Percentiles rank a stretch among this genome's conserved stretches.
Conservation (phyloP, 2,797 vertebrate genomes). For the Danio aesculapii region DNA sequence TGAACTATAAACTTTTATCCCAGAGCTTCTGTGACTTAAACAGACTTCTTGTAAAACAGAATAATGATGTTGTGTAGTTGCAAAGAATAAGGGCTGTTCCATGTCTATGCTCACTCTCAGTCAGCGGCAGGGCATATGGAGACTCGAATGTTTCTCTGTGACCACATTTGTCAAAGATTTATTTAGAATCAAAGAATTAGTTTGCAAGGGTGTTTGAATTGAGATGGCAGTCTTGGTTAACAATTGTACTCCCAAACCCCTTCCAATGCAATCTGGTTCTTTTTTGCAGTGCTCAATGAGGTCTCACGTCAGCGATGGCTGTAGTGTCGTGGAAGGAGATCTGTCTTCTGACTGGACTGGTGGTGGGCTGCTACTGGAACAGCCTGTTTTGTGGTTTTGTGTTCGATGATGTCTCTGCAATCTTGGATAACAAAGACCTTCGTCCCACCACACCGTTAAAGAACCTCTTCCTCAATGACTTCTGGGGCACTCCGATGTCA, state of each 20-base stretch:
- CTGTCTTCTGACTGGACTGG: slow-evolving; percentile 87
- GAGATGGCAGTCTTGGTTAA: too few species aligned
- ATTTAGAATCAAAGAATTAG: too few species aligned
- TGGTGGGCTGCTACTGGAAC: slow-evolving; percentile 96
- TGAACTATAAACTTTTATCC: too few species aligned
- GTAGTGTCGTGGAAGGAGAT: slow-evolving; percentile 90
- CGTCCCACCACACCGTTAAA: slow-evolving; percentile 90
- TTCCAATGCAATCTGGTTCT: slow-evolving; percentile 2
- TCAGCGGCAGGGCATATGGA: too few species aligned
- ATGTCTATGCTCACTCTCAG: too few species aligned
- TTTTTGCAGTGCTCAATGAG: slow-evolving; percentile 77
- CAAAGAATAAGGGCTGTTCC: too few species aligned
- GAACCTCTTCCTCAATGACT: slow-evolving; percentile 97
- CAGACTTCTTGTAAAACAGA: too few species aligned
- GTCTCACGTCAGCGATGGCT: slow-evolving; percentile 86
- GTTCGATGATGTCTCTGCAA: slow-evolving; percentile 98
- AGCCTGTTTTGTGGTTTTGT: slow-evolving; percentile 95
- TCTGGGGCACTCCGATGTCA: slow-evolving; percentile 98
- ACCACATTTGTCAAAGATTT: too few species aligned
- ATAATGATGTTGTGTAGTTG: too few species aligned
- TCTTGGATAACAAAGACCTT: slow-evolving; percentile 98
- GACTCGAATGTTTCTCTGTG: too few species aligned
- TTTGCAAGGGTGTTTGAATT: too few species aligned
- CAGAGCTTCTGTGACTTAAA: too few species aligned
- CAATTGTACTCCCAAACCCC: neutral